Evolutionary conservation across 2,888 invertebrate species (phyloP), one percentile per base, ranked within the genome.

Genomic region (Scrobipalpa atriplicella): DNA sequence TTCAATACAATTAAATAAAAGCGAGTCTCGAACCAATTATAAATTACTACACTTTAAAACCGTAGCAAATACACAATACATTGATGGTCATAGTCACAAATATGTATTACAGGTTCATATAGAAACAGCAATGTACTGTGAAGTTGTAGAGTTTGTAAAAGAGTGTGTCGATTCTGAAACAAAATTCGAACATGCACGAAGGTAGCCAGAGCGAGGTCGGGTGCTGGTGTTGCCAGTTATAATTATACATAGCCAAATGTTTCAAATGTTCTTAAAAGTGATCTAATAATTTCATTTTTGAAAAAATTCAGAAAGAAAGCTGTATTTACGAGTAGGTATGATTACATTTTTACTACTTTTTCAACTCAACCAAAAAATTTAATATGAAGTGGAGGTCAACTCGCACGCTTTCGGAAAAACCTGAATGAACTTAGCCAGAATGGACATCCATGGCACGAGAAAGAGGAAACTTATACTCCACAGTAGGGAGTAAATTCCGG

Each of bases 11-110:
- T 73, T 78, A 67, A 75, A 79, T 78, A 77, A 78, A 82, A 84
- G 78, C 77, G 77, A 79, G 81, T 78, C 76, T 75, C 71, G 70
- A 76, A 81, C 79, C 75, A 82, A 84, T 84, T 84, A 82, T 79
- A 80, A 77, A 71, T 76, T 75, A 78, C 75, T 75, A 13, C 7
- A 8, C 11, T 10, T 19, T 10, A 56, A 21, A 18, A 8, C 19
- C 54, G 13, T 0, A 13, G 16, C 47, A 47, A 47, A 8, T 47
- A 3, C 13, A 5, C 1, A 1, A 8, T 16, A 8, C 47, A 47
- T 47, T 47, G 43, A n/a, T n/a, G n/a, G n/a, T n/a, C n/a, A n/a
- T n/a, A n/a, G n/a, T n/a, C n/a, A n/a, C n/a, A n/a, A n/a, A n/a
- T n/a, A n/a, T n/a, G n/a, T n/a, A n/a, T n/a, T n/a, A n/a, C n/a